phyloP scores from a whole-genome alignment of 2,888 invertebrate species.

The Dynastes grantii region DNA sequence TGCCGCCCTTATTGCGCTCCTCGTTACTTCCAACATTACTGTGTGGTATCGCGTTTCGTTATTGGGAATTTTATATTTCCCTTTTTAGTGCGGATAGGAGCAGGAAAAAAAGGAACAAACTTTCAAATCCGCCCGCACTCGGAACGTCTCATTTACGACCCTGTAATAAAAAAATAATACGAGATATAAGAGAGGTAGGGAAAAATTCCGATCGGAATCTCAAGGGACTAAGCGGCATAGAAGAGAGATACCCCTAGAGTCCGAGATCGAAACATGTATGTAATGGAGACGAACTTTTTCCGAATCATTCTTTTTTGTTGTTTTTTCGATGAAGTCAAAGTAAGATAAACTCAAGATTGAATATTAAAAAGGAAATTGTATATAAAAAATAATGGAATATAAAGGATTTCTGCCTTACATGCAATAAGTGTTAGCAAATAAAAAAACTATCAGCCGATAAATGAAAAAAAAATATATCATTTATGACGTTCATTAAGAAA shows the following conservation, averaged over 20 bases:
- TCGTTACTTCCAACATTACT: not conserved
- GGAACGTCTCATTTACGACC: constrained; percentile 5
- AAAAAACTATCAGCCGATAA: no score
- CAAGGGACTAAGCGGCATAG: not conserved
- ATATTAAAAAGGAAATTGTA: no score
- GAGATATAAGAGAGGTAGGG: not conserved
- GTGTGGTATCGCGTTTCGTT: not conserved
- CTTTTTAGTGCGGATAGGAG: not conserved
- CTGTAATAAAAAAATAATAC: constrained; percentile 11
- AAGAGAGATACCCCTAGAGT: not conserved
- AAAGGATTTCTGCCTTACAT: no score
- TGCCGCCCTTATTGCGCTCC: not conserved
- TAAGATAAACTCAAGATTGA: no score
- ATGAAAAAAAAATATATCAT: no score
- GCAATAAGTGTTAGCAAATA: no score
- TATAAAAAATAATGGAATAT: no score
- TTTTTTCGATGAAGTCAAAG: no score
- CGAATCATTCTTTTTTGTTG: no score
- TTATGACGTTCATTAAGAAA: no score
- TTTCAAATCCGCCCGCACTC: not conserved
- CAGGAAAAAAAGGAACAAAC: not conserved
- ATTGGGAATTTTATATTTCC: constrained; percentile 3
- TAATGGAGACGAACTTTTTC: not conserved
- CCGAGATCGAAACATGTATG: not conserved
- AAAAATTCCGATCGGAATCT: not conserved